Evolutionary conservation across 2,797 vertebrate genomes (phyloP).

Genomic region (Aselliscus stoliczkanus): DNA sequence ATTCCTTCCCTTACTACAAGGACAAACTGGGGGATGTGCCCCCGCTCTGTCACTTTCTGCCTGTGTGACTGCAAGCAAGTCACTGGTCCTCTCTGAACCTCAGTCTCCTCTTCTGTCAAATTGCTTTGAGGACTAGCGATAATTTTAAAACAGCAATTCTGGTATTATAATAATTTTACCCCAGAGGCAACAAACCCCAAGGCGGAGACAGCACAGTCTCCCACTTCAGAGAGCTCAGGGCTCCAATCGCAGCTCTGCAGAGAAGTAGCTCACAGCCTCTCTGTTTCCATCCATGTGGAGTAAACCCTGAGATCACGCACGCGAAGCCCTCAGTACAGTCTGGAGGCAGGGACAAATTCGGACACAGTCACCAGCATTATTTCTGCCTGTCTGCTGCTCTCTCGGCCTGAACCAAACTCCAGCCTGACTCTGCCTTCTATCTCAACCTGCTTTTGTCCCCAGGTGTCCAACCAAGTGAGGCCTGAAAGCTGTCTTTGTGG

Average conservation of each 20-base stretch:
- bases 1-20: not conserved
- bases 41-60: not conserved
- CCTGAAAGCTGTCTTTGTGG: conserved; percentile 29
- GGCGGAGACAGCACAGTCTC: not conserved
- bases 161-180: not conserved
- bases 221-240: not conserved
- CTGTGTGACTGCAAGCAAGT: not conserved
- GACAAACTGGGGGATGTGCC: not conserved
- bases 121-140: not conserved
- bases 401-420: not conserved
- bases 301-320: accelerated
- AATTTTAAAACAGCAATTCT: not conserved
- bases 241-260: not conserved
- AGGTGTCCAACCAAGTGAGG: not conserved
- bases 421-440: not conserved
- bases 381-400: not conserved
- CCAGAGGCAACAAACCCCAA: not conserved
- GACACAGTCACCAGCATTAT: accelerated
- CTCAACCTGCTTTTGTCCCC: not conserved
- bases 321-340: not conserved
- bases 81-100: not conserved
- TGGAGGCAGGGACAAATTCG: not conserved
- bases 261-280: not conserved
- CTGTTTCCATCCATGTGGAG: not conserved
- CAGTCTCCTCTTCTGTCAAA: not conserved